A percentile compares a stretch with the other conserved stretches of the same genome.
Evolutionary conservation across 2,113 vertebrate species (phyloP).

Genomic region (Felis catus): F.catus_Fca126_mat1.0 CM031427.1:40796501-40797000

Average conservation of each 20-base stretch:
- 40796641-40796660: no score
- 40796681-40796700: background rate
- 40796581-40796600: background rate
- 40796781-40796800: background rate
- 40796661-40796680: no score
- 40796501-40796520: background rate
- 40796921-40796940: background rate
- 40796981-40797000: no score
- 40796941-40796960: fast-evolving
- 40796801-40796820: background rate
- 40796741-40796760: background rate
- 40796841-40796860: background rate
- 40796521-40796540: background rate
- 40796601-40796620: background rate
- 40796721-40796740: no score
- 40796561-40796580: background rate
- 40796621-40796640: background rate
- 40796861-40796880: background rate
- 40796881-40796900: background rate
- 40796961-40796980: fast-evolving
- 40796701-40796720: background rate
- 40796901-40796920: no score
- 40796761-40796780: background rate
- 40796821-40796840: background rate
- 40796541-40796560: background rate